Conservation (phyloP, 2,113 vertebrate genomes). For the Cinclus cinclus region DNA sequence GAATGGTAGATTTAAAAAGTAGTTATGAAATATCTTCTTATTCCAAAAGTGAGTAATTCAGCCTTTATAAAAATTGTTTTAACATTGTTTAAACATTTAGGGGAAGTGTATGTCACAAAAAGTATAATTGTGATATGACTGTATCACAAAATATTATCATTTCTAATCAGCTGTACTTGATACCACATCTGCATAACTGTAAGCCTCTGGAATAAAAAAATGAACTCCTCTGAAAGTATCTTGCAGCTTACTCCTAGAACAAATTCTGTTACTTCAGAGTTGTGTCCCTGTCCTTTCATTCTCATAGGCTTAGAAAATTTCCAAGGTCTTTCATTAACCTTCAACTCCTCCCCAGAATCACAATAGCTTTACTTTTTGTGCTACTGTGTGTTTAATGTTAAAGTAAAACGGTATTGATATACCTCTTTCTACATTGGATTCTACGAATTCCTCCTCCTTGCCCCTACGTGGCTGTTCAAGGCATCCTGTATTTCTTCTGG, state of each 20-base stretch:
- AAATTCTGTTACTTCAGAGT: background rate
- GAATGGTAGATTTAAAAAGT: background rate
- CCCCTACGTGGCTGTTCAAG: background rate
- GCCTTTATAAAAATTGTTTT: background rate
- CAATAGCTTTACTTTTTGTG: background rate
- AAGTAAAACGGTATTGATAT: background rate
- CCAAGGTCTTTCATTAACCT: background rate
- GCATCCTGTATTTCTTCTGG: background rate
- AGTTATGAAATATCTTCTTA: background rate
- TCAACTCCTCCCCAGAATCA: background rate
- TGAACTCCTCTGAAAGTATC: background rate
- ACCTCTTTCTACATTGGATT: background rate
- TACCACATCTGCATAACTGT: background rate
- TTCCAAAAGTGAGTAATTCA: background rate
- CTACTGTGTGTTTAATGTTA: background rate
- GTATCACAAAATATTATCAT: background rate
- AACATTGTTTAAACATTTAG: background rate
- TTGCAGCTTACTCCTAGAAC: background rate
- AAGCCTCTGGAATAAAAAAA: background rate
- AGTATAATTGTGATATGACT: background rate
- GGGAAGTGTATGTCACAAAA: background rate
- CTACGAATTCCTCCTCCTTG: background rate
- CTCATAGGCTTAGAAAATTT: background rate
- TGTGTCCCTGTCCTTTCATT: background rate
- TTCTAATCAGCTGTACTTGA: background rate